Conservation (phyloP, 2,888 invertebrate species). For the Amphipyra berbera region DNA sequence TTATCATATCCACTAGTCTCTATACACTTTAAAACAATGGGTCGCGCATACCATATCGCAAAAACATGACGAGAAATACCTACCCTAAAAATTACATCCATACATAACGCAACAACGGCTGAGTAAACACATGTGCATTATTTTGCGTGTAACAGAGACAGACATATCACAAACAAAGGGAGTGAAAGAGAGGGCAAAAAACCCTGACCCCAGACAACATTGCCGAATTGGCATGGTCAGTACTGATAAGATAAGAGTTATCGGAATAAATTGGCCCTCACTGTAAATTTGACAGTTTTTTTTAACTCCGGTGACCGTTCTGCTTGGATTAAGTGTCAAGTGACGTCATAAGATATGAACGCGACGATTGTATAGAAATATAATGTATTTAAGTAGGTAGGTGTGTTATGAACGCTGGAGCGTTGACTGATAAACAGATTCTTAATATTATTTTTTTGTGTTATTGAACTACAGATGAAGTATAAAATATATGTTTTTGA, state of each 20-base stretch:
- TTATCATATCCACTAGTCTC: too few species aligned
- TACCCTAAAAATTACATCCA: constrained; percentile 5
- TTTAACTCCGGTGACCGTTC: constrained; percentile 30
- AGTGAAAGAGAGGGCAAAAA: constrained; percentile 61
- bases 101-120: constrained; percentile 32
- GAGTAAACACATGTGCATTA: constrained; percentile 51
- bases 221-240: constrained; percentile 76
- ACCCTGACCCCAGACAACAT: constrained; percentile 83
- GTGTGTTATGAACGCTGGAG: neutral
- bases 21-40: too few species aligned
- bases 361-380: neutral
- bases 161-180: constrained; percentile 10
- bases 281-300: constrained; percentile 51
- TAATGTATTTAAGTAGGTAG: too few species aligned
- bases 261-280: constrained; percentile 59
- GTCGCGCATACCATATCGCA: neutral
- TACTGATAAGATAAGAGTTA: constrained; percentile 75
- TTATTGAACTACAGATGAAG: too few species aligned
- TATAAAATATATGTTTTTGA: too few species aligned
- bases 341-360: constrained; percentile 31
- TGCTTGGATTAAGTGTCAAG: constrained; percentile 6
- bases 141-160: constrained; percentile 48
- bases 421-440: constrained; percentile 3
- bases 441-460: neutral
- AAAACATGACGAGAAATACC: constrained; percentile 26